phyloP scores from a whole-genome alignment of 2,113 vertebrate species.

The Psittacula cyanocephala region DNA sequence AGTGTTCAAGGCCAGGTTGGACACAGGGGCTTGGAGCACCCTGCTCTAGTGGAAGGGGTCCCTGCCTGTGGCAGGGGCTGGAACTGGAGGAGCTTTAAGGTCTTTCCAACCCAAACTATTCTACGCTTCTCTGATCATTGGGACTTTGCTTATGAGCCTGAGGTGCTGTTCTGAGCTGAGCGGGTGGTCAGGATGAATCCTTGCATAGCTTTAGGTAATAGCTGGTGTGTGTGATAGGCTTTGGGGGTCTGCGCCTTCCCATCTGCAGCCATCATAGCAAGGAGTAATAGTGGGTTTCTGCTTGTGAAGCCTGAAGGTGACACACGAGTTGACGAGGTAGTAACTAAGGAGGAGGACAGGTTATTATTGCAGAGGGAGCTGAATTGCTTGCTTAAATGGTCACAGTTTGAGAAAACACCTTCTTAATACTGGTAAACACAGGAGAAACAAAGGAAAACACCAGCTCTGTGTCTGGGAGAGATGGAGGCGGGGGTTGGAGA shows the following conservation, averaged over 20 bases:
- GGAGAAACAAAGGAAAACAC: rapidly evolving
- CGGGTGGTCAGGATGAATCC: neutral
- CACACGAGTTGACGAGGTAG: neutral
- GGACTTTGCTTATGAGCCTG: neutral
- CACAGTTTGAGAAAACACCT: neutral
- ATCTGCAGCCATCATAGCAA: neutral
- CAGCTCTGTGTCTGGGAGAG: rapidly evolving
- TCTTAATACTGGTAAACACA: neutral
- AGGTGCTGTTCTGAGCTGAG: neutral
- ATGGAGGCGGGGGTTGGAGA: neutral
- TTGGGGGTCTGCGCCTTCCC: neutral
- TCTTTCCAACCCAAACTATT: neutral
- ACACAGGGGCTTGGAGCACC: too few species aligned
- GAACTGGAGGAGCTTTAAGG: neutral
- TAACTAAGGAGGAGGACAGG: neutral
- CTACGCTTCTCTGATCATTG: neutral
- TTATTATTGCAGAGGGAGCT: neutral
- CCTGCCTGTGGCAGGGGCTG: neutral
- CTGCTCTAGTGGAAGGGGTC: neutral
- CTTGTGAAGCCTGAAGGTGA: neutral
- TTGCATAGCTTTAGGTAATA: neutral
- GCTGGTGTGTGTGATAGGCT: neutral
- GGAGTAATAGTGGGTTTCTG: neutral
- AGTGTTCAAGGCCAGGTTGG: neutral
- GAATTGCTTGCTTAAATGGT: neutral